These are phyloP conservation scores for Origma solitaria DNA, from an alignment of 2,113 vertebrate genomes.

Conservation along the genomic window DNA sequence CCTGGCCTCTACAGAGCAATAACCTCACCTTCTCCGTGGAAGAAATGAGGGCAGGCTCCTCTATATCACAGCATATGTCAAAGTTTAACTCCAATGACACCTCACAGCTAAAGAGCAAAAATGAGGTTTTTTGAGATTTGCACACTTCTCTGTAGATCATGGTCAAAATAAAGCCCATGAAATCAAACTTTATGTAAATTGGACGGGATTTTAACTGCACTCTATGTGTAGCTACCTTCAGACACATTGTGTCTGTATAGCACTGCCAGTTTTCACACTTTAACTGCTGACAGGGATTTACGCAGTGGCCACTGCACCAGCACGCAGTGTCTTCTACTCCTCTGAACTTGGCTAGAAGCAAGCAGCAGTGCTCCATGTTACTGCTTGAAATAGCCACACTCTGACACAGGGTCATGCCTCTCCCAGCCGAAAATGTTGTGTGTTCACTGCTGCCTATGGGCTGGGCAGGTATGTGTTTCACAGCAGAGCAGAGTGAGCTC, in stretches of 20 bases:
- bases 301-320: neutral
- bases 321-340: neutral
- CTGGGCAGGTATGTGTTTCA: neutral
- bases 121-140: neutral
- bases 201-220: neutral
- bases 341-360: neutral
- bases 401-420: neutral
- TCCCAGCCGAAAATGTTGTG: rapidly evolving
- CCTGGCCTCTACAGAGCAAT: neutral
- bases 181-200: neutral
- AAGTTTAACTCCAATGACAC: neutral
- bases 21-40: neutral
- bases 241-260: rapidly evolving
- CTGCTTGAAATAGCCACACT: neutral
- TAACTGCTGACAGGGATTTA: neutral
- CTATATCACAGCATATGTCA: neutral
- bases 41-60: neutral
- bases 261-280: neutral
- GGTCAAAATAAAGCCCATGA: neutral
- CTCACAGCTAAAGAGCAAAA: neutral
- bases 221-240: neutral
- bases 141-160: neutral
- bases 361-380: neutral
- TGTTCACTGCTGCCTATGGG: neutral
- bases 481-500: neutral